A percentile compares a stretch with the other conserved stretches of the same genome.
Conservation (phyloP, 2,888 invertebrate genomes). For the Galeruca laticollis region DNA sequence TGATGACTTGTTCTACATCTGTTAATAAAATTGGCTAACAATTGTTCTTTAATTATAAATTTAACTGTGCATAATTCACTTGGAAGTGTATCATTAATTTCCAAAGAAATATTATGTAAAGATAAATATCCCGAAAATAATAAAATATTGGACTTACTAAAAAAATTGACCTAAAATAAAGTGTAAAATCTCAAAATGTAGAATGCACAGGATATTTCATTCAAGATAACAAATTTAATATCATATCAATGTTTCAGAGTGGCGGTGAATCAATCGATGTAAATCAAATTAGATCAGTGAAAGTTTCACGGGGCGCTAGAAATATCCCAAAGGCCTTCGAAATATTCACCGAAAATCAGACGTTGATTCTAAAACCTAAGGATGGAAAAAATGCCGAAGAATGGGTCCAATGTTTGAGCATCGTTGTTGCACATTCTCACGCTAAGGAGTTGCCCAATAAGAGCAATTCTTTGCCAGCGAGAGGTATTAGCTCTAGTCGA, state of each 20-base stretch:
- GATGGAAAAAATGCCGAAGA: conserved; percentile 95
- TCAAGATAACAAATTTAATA: too few relatives aligned
- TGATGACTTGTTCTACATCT: too few relatives aligned
- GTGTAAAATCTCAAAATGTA: too few relatives aligned
- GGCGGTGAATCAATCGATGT: conserved; percentile 90
- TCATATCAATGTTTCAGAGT: conserved; percentile 73
- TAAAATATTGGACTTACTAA: too few relatives aligned
- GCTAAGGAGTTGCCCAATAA: conserved; percentile 70
- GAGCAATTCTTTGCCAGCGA: conserved; percentile 67
- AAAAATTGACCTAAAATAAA: too few relatives aligned
- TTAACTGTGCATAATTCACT: too few relatives aligned
- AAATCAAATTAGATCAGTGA: conserved; percentile 94
- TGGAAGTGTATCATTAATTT: too few relatives aligned
- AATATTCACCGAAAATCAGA: conserved; percentile 94
- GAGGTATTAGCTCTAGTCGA: conserved; percentile 66
- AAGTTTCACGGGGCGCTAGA: conserved; percentile 89
- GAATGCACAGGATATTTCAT: too few relatives aligned
- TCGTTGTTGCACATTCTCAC: conserved; percentile 91
- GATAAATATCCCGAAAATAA: too few relatives aligned
- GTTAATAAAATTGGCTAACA: too few relatives aligned
- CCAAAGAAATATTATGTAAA: too few relatives aligned
- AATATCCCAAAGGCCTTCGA: conserved; percentile 97
- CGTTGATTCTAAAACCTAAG: conserved; percentile 92
- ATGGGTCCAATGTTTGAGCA: conserved; percentile 95
- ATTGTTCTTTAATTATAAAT: too few relatives aligned